phyloP scores from a whole-genome alignment of 2,113 vertebrate genomes.

The Tachycineta bicolor region DNA sequence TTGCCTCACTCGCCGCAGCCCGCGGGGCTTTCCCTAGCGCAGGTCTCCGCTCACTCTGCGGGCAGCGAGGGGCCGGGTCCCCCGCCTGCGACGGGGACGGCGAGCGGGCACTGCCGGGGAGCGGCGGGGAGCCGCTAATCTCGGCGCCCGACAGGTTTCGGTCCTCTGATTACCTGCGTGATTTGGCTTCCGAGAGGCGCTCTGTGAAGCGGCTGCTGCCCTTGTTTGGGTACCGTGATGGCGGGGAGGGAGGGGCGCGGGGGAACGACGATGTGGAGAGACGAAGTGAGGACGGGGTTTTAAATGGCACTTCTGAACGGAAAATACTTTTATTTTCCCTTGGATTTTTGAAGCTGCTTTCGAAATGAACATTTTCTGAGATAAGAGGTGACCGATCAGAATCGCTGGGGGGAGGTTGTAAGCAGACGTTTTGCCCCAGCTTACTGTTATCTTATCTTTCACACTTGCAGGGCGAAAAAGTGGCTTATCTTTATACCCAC shows the following conservation, averaged over 20 bases:
- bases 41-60: slow-evolving; percentile 19
- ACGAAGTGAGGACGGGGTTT: slow-evolving; percentile 16
- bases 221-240: not conserved
- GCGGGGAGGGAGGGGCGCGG: not conserved
- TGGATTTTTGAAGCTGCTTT: slow-evolving; percentile 67
- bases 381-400: slow-evolving; percentile 80
- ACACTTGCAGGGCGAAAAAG: slow-evolving; percentile 76
- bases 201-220: not conserved
- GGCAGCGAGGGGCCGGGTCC: not conserved
- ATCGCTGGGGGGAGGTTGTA: slow-evolving; percentile 78
- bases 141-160: slow-evolving; percentile 40
- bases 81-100: not conserved
- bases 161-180: slow-evolving; percentile 58
- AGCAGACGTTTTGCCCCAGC: slow-evolving; percentile 77
- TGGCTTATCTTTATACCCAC: slow-evolving; percentile 77
- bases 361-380: slow-evolving; percentile 74
- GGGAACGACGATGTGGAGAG: not conserved
- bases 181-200: slow-evolving; percentile 48
- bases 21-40: not conserved
- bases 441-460: slow-evolving; percentile 82
- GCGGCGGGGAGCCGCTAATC: not conserved
- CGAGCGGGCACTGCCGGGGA: not conserved
- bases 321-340: slow-evolving; percentile 62
- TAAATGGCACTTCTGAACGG: slow-evolving; percentile 64
- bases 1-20: not conserved